Evolutionary conservation across 1,140 invertebrate genomes (phyloP), one percentile per base, ranked within the genome.

Genomic region (Pinna nobilis): DNA sequence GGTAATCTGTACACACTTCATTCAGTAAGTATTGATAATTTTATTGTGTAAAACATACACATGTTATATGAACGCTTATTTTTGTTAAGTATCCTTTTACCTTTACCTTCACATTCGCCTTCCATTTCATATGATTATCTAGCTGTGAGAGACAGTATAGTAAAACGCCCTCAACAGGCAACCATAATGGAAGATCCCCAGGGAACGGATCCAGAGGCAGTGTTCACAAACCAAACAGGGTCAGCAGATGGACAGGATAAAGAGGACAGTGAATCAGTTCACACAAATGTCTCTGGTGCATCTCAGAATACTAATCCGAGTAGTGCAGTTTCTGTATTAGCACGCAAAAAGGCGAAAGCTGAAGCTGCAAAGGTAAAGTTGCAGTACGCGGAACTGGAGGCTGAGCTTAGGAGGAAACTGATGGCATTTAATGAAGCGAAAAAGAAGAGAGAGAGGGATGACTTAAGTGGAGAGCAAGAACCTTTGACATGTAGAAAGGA

Each of bases 311-410:
- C n/a, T n/a, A n/a, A n/a, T n/a, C n/a, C n/a, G n/a, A n/a, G n/a
- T n/a, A n/a, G n/a, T n/a, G n/a, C n/a, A n/a, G n/a, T 9, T 44
- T 44, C 39, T 44, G 39, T n/a, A 11, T 9, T n/a, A 9, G 39
- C 39, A 44, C 39, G 53, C 15, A 57, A 15, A 28, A 11, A 57
- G 15, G 53, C 53, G 25, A 57, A 57, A 30, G 53, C 53, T 15
- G 23, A 57, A 30, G 53, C 53, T 25, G 53, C 53, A 23, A 15
- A 25, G 32, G 25, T 25, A 15, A 57, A 57, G 28, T 15, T 57
- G 32, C 53, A 23, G 28, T 57, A 28, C 28, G 65, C 65, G 37
- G 33, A 53, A 35, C 11, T 44, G 50, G 65, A 68, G 37, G 49
- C 20, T 25, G 32, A 53, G 20, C 51, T 68, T 33, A 47, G 28